Percentiles rank a stretch among this genome's conserved stretches.
Conservation (phyloP, 2,113 vertebrate genomes). For the Cynoglossus semilaevis region DNA sequence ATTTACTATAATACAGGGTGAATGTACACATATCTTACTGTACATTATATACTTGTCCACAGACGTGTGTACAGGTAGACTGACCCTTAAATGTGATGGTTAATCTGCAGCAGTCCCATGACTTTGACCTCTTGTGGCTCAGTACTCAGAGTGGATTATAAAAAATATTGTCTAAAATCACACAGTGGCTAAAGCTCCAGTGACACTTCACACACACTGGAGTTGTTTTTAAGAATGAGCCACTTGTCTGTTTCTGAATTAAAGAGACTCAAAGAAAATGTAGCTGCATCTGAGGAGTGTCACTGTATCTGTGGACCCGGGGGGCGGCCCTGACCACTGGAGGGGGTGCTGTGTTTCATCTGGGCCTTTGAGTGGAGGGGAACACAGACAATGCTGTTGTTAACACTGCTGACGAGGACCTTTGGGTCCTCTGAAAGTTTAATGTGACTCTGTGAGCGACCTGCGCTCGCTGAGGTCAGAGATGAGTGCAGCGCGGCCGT, state of each 20-base stretch:
- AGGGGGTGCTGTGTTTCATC: constrained; percentile 69
- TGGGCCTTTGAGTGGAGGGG: constrained; percentile 60
- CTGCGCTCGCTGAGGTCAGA: constrained; percentile 75
- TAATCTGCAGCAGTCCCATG: constrained; percentile 53
- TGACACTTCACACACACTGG: neutral
- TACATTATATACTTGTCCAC: too few relatives aligned
- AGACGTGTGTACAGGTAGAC: constrained; percentile 1
- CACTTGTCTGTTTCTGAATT: neutral
- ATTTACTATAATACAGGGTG: too few relatives aligned
- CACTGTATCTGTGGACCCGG: constrained; percentile 51
- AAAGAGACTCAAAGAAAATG: constrained; percentile 19
- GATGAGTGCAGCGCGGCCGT: constrained; percentile 64
- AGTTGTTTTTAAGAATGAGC: constrained; percentile 3
- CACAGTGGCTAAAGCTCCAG: too few relatives aligned
- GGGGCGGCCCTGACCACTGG: constrained; percentile 46
- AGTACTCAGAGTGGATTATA: neutral
- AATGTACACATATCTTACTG: too few relatives aligned
- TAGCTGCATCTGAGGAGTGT: constrained; percentile 43
- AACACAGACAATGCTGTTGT: constrained; percentile 72
- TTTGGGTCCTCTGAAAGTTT: constrained; percentile 78
- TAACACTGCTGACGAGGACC: constrained; percentile 74
- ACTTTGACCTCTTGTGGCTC: constrained; percentile 40
- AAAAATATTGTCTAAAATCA: too few relatives aligned
- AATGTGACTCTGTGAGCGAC: constrained; percentile 73
- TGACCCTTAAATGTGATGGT: constrained; percentile 63